Evolutionary conservation across 2,113 vertebrate genomes (phyloP).

Genomic region (Ceyx cyanopectus): DNA sequence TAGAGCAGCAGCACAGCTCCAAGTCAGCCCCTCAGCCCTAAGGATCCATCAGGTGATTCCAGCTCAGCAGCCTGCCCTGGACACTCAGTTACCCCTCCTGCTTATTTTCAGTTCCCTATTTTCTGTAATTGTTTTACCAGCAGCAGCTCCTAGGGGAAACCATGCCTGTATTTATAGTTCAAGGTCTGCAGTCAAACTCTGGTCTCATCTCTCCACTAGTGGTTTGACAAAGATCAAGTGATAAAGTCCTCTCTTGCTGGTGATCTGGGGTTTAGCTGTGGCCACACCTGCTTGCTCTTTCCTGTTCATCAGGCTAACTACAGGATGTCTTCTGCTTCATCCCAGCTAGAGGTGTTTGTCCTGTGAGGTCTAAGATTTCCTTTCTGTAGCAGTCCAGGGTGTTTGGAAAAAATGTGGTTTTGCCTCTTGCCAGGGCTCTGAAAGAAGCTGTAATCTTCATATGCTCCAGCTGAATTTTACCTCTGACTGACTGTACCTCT

Average conservation of each 20-base stretch:
- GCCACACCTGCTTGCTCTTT: not conserved
- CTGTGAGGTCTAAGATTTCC: not conserved
- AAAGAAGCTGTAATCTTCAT: not conserved
- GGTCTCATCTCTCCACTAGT: not conserved
- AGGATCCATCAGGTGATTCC: not conserved
- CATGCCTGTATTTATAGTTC: not conserved
- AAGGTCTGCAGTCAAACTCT: not conserved
- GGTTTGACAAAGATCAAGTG: slow-evolving; percentile 8
- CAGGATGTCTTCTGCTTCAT: not conserved
- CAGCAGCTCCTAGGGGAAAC: not conserved
- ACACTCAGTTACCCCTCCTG: not conserved
- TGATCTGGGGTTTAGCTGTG: not conserved
- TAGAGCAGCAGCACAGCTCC: not conserved
- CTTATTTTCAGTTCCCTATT: not conserved
- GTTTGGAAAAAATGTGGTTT: not conserved
- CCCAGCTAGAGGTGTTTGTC: not conserved
- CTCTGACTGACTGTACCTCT: not conserved
- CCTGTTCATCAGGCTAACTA: not conserved
- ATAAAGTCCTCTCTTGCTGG: not conserved
- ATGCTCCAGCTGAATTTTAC: not conserved
- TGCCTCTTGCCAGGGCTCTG: not conserved
- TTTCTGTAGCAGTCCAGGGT: not conserved
- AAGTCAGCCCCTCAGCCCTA: not conserved
- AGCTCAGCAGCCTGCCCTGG: not conserved
- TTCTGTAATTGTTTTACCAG: not conserved